Evolutionary conservation across 2,113 vertebrate species (phyloP).

Genomic region (Campylomormyrus tamandua): DNA sequence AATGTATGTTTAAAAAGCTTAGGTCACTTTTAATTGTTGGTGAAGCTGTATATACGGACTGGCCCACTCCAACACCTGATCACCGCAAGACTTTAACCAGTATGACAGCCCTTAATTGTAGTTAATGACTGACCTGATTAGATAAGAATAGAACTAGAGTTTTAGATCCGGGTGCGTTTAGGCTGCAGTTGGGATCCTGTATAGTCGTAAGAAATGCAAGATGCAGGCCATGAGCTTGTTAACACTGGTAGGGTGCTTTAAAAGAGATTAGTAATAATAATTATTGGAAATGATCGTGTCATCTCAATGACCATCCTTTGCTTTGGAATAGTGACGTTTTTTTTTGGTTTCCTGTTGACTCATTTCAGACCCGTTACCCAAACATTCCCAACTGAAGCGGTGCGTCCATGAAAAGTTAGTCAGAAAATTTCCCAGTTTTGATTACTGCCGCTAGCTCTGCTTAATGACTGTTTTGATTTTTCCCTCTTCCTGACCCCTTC

Average conservation of each 20-base stretch:
- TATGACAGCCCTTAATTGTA: background rate
- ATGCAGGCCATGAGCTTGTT: background rate
- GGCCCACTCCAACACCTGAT: background rate
- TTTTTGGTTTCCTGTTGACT: background rate
- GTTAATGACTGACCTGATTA: slow-evolving; percentile 1
- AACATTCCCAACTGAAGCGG: background rate
- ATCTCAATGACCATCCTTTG: background rate
- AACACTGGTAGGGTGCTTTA: background rate
- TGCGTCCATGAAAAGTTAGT: background rate
- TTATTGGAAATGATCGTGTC: background rate
- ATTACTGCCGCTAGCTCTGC: background rate
- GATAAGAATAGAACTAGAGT: background rate
- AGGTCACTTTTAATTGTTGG: background rate
- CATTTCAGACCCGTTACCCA: background rate
- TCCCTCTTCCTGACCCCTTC: background rate
- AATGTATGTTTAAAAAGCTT: background rate
- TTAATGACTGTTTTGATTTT: slow-evolving; percentile 4
- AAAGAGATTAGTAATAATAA: background rate
- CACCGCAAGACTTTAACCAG: background rate
- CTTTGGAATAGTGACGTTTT: background rate
- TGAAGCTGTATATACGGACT: background rate
- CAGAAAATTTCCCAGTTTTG: background rate
- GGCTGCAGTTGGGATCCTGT: background rate
- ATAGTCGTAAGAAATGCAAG: background rate
- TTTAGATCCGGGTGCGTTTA: background rate